Base-by-base conservation (phyloP, 92 coral and sea anemone genomes). In the Porites divaricata region DNA sequence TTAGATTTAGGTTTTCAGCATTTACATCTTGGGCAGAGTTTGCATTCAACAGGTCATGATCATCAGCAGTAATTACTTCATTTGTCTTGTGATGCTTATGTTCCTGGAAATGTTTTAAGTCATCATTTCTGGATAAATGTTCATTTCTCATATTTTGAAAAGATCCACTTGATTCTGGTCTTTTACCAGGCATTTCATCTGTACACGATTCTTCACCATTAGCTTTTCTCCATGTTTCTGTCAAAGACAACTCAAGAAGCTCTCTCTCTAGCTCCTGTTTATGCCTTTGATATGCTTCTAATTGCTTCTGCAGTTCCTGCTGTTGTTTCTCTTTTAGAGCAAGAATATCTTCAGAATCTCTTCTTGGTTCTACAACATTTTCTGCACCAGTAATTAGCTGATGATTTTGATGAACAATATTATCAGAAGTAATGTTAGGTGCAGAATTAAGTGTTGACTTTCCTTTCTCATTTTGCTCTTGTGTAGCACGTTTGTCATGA, bases 271-370 rank as follows among this genome's bases (percentile, higher is more conserved):
- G 87, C 74, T 95, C 98, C 63, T 65, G 79, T 22, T 95, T 93
- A 45, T 90, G 93, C 50, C 79, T 90, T 63, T 95, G 87, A 74
- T 97, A 96, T 20, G 94, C 97, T 78, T 95, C 98, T 16, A 97
- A 91, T 48, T 89, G 94, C 72, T 81, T 86, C 41, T 93, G 71
- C 21, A 97, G 97, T 67, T 77, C 72, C n/a, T 88, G 80, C 52
- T 95, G 94, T 80, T 97, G 99, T 35, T 93, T 88, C 61, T 86
- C 84, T 78, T 92, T 89, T 6, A 83, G 67, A 24, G 59, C 68
- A 57, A 88, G 86, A 78, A 95, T 78, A 35, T 64, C 79, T 26
- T 78, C 81, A 52, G 21, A 48, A 63, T 64, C 81, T 16, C 63
- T 72, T 68, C 58, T 56, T 65, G 66, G 63, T 50, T 70, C 86